A percentile compares a stretch with the other conserved stretches of the same genome.
Conservation (phyloP, 2,113 vertebrate species). For the Muntiacus muntjak region DNA sequence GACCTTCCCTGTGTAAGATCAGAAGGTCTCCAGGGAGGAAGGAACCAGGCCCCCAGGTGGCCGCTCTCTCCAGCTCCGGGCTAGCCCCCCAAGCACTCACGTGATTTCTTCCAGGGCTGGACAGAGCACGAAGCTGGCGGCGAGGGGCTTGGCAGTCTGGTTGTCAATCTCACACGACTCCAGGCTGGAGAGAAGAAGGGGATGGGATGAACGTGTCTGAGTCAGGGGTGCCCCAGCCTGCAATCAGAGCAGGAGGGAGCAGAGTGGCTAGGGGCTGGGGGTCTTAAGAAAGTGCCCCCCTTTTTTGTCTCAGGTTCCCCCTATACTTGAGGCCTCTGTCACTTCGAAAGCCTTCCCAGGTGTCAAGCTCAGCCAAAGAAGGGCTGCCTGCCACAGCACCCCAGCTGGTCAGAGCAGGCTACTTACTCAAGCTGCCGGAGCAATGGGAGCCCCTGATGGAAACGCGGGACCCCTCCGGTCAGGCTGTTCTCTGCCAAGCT, state of each 20-base stretch:
- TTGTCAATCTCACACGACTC: conserved; percentile 75
- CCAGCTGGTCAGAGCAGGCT: accelerated
- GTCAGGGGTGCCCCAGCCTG: neutral
- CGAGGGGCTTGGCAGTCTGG: conserved; percentile 60
- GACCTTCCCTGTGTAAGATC: neutral
- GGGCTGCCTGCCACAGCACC: no score
- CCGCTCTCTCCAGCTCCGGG: neutral
- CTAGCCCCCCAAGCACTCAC: conserved; percentile 71
- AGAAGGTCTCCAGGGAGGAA: neutral
- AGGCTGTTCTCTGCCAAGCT: conserved; percentile 89
- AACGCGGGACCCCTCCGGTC: conserved; percentile 64
- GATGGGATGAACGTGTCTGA: neutral
- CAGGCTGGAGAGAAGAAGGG: conserved; percentile 67
- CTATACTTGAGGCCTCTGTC: neutral
- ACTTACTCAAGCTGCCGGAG: conserved; percentile 89
- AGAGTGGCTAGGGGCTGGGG: no score
- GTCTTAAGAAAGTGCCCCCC: neutral
- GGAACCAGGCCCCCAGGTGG: accelerated
- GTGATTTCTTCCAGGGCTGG: conserved; percentile 77
- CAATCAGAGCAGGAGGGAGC: neutral
- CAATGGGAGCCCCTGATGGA: conserved; percentile 74
- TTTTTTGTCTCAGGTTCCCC: neutral
- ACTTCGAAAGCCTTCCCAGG: neutral
- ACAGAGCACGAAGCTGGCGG: conserved; percentile 47
- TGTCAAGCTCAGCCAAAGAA: neutral